Evolutionary conservation across 2,797 vertebrate genomes (phyloP).

Genomic region (Chaetodon trifasciatus): DNA sequence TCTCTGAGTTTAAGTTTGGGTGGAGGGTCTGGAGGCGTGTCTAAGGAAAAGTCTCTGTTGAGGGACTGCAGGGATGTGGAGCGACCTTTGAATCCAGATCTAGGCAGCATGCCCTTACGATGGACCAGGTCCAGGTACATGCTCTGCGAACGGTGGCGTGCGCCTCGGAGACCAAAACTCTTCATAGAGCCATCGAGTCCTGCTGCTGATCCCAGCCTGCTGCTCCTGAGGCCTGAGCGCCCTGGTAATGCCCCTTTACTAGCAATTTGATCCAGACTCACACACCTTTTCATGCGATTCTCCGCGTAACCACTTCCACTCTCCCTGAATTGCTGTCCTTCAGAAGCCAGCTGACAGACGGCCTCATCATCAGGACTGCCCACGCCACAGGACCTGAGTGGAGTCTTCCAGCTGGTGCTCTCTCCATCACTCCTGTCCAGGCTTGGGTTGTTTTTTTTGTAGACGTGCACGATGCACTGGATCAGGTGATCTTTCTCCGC

Average conservation of each 20-base stretch:
- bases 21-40: slow-evolving; percentile 38
- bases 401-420: slow-evolving; percentile 40
- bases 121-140: slow-evolving; percentile 81
- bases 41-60: slow-evolving; percentile 62
- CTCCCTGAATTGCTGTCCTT: slow-evolving; percentile 53
- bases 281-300: slow-evolving; percentile 74
- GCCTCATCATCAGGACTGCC: slow-evolving; percentile 64
- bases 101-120: slow-evolving; percentile 64
- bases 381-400: slow-evolving; percentile 24
- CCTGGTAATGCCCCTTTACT: slow-evolving; percentile 53
- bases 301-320: slow-evolving; percentile 16
- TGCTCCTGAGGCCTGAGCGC: slow-evolving; percentile 47
- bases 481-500: slow-evolving; percentile 81
- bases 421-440: slow-evolving; percentile 23
- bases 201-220: slow-evolving; percentile 44
- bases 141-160: slow-evolving; percentile 66
- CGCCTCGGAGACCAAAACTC: slow-evolving; percentile 51
- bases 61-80: slow-evolving; percentile 80
- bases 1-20: slow-evolving; percentile 56
- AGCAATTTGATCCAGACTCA: slow-evolving; percentile 77
- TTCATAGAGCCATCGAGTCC: slow-evolving; percentile 52
- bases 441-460: slow-evolving; percentile 79
- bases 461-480: slow-evolving; percentile 81
- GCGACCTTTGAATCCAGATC: slow-evolving; percentile 62
- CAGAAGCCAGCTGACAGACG: slow-evolving; percentile 36